Base-by-base conservation (phyloP, 1,140 invertebrate genomes). In the Nephila pilipes region DNA sequence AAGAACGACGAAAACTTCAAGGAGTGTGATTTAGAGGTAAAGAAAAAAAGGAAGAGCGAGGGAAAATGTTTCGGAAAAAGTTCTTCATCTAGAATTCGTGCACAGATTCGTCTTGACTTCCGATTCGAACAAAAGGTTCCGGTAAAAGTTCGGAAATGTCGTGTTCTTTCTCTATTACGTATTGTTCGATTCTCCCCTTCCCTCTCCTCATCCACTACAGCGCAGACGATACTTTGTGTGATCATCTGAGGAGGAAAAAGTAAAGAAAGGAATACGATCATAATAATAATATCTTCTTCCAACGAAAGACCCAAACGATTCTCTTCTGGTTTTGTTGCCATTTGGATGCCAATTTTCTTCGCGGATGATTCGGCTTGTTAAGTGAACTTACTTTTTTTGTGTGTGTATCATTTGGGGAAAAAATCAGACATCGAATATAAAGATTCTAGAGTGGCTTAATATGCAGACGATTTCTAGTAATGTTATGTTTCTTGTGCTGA, bases 131-230 rank as follows among this genome's bases (percentile, higher is more conserved):
- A 69, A 69, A 69, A 69, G 65, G 25, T 69, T 69, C 65, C 65
- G 25, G n/a, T 69, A 69, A 69, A 69, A 69, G 83, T 57, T 85
- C 83, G 83, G 83, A 85, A 85, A 85, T 58, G 83, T 22, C 83
- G 83, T 85, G 83, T 85, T 85, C 83, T 58, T 20, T 29, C 46
- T 55, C 83, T 55, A 85, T 85, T 85, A 85, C 55, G 83, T 6
- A 55, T 32, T 57, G 83, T 57, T 85, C 83, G 46, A 2, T 46
- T 46, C 46, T 10, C 12, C 46, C 46, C 46, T 46, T 4, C 46
- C 46, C 6, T 46, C 46, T n/a, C n/a, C 81, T 55, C 22, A 12
- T 55, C 65, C 83, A 85, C 58, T 85, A 85, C 83, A n/a, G 54
- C 29, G 57, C 38, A 85, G 29, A 57, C 83, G 54, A 29, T 69